Base-by-base conservation (phyloP, 2,113 vertebrate genomes). In the Turnix velox region DNA sequence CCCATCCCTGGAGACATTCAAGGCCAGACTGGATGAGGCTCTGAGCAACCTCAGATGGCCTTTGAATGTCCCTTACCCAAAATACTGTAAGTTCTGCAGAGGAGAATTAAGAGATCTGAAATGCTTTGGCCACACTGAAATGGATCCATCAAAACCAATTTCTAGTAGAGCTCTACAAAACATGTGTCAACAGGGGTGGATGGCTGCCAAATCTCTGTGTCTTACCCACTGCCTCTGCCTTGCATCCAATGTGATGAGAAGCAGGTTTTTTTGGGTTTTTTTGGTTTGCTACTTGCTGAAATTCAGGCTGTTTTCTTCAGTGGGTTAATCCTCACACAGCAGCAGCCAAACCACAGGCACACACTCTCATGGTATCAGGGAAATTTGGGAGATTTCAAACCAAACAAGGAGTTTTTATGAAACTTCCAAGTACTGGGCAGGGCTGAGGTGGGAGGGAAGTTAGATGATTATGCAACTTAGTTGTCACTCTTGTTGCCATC, bases 231-330 rank as follows among this genome's bases (percentile, higher is more conserved):
- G 3, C 65, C 28, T 14, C 80, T 71, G 61, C 71, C 83, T 82
- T 5, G 1, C 0, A 0, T 22, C 43, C 35, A 9, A 31, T 2
- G 1, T 0, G 18, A 18, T 49, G 33, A 62, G 59, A 71, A 42
- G n/a, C 42, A 12, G 89, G 11, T 61, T 89, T 52, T 14, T 27
- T 45, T 62, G 66, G 48, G 58, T 79, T 65, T 3, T 75, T 42
- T 63, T 39, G 52, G 2, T 39, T 46, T 20, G 18, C 59, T 73
- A 59, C 45, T 15, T 35, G 23, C 31, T 40, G 48, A 68, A 91
- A 45, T 27, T 18, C 37, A 25, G 46, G 25, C 57, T 87, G 69
- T 13, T 27, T 62, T 10, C 2, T 18, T 51, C 9, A 27, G 39
- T 9, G 18, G 37, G 16, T 14, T 24, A 27, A 13, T 51, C 72